phyloP scores from a whole-genome alignment of 2,113 vertebrate genomes.

The Oncorhynchus keta region DNA sequence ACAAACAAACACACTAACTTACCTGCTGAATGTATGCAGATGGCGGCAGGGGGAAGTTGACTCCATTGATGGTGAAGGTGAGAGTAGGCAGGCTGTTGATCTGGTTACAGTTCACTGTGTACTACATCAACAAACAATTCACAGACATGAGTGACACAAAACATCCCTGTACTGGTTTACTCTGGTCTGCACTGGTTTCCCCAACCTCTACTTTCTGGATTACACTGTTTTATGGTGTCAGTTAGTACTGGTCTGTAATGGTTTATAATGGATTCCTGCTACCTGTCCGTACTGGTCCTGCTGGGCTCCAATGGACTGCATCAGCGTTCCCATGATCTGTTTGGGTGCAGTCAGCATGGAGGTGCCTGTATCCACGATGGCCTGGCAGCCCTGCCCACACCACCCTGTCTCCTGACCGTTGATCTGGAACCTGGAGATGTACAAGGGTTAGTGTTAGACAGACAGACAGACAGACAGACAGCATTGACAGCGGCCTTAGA shows the following conservation, averaged over 20 bases:
- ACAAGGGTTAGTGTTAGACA: neutral
- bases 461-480: neutral
- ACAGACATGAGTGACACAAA: neutral
- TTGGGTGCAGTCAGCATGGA: constrained; percentile 61
- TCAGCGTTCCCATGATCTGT: constrained; percentile 39
- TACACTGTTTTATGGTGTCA: neutral
- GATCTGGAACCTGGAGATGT: constrained; percentile 57
- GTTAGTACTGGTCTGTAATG: neutral
- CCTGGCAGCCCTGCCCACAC: constrained; percentile 69
- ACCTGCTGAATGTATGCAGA: constrained; percentile 60
- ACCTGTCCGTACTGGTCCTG: constrained; percentile 57
- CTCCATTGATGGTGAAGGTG: constrained; percentile 58
- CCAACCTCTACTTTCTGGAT: neutral
- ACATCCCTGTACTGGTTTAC: neutral
- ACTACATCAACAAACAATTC: constrained; percentile 42
- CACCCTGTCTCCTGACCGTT: constrained; percentile 47
- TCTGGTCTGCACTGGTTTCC: neutral
- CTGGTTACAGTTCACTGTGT: constrained; percentile 56
- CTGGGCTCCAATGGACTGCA: constrained; percentile 67
- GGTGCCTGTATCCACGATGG: constrained; percentile 70
- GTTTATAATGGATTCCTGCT: neutral
- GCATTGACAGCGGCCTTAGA: neutral
- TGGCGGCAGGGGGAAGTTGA: constrained; percentile 54
- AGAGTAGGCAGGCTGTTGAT: constrained; percentile 61
- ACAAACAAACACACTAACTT: neutral